Percentiles rank a stretch among this genome's conserved stretches.
These are phyloP conservation scores for Sterna hirundo DNA, from an alignment of 2,113 vertebrate species.

Conservation along the genomic window DNA sequence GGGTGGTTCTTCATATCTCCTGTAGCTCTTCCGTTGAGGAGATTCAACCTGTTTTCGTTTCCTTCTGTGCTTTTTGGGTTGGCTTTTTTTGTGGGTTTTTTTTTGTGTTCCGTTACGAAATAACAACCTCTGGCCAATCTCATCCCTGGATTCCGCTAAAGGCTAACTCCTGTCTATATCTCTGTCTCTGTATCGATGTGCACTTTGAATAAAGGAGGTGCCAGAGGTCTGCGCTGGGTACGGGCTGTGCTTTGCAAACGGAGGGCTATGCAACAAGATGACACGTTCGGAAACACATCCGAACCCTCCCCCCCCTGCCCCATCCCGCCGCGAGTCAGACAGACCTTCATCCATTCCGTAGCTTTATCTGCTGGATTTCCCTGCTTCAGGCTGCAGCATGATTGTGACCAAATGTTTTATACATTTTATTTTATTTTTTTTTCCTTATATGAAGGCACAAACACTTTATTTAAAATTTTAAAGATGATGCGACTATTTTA, in stretches of 20 bases:
- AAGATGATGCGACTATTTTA: constrained; percentile 21
- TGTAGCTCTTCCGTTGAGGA: constrained; percentile 31
- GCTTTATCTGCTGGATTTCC: constrained; percentile 81
- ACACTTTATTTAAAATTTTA: constrained; percentile 62
- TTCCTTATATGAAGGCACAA: constrained; percentile 76
- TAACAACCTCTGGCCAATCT: constrained; percentile 21
- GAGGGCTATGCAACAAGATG: constrained; percentile 91
- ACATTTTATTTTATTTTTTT: neutral
- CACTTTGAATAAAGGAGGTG: constrained; percentile 7
- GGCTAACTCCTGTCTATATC: neutral
- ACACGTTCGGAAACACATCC: constrained; percentile 71
- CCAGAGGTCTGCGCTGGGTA: neutral
- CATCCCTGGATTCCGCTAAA: constrained; percentile 52
- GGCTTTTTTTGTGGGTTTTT: neutral
- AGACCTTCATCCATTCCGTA: constrained; percentile 74
- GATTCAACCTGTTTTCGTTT: neutral
- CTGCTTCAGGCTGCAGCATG: constrained; percentile 85
- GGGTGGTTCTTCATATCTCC: neutral
- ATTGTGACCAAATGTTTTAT: constrained; percentile 93
- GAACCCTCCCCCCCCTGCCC: neutral
- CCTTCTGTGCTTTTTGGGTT: neutral
- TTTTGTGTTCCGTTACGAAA: neutral
- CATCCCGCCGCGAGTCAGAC: neutral
- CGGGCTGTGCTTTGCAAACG: constrained; percentile 27
- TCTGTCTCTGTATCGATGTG: constrained; percentile 22